Conservation (phyloP, 2,888 invertebrate genomes). For the Timema cristinae region DNA sequence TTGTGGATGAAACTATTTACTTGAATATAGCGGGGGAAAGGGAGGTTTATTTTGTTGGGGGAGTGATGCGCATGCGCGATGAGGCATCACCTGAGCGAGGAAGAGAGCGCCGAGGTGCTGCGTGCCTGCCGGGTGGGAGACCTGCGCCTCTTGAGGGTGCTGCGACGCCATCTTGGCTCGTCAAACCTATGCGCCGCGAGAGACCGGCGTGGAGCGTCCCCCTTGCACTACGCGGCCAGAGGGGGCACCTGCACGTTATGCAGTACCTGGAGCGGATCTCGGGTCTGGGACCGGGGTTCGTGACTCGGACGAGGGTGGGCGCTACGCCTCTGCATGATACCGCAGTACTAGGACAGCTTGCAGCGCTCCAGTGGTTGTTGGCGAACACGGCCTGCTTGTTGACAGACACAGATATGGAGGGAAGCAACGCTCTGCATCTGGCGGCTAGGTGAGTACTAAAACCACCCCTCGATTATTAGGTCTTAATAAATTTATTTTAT, state of each 20-base stretch:
- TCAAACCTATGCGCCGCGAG: slow-evolving; percentile 15
- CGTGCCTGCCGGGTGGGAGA: slow-evolving; percentile 31
- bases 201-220: slow-evolving; percentile 28
- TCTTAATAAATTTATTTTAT: no score
- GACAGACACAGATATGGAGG: slow-evolving; percentile 30
- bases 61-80: no score
- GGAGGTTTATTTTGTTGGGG: no score
- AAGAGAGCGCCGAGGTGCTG: slow-evolving; percentile 23
- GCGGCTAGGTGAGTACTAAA: slow-evolving; percentile 31
- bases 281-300: background rate
- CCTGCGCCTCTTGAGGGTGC: slow-evolving; percentile 26
- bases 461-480: no score
- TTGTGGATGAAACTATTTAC: no score
- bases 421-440: slow-evolving; percentile 33
- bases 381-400: slow-evolving; percentile 30
- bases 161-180: slow-evolving; percentile 16
- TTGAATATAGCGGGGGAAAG: no score
- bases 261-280: slow-evolving; percentile 16
- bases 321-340: slow-evolving; percentile 35
- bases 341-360: slow-evolving; percentile 31
- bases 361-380: slow-evolving; percentile 31
- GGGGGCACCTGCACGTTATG: slow-evolving; percentile 31
- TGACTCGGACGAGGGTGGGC: slow-evolving; percentile 30
- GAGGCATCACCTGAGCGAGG: no score
- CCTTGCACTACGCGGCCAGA: slow-evolving; percentile 32